Base-by-base conservation (phyloP, 1,140 invertebrate species). In the Hydropsyche tenuis region DNA sequence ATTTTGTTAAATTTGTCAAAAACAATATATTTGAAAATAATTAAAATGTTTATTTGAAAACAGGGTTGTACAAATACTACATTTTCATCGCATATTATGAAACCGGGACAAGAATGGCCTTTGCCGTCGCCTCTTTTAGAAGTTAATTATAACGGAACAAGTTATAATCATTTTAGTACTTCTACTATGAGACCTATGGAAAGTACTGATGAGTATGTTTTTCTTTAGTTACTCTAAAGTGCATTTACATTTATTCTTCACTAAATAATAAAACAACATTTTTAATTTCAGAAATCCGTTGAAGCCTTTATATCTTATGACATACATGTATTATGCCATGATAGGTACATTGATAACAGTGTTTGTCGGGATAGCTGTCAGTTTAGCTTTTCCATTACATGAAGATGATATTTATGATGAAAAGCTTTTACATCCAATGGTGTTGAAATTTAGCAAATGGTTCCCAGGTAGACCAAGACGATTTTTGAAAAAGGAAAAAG, bases 271-370 rank as follows among this genome's bases (percentile, higher is more conserved):
- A n/a, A n/a, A n/a, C n/a, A n/a, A n/a, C n/a, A n/a, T n/a, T n/a
- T n/a, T n/a, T n/a, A n/a, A 78, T 78, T 56, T 85, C 79, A 89
- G 88, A 23, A 86, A 88, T 75, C 80, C 86, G 16, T 60, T 91
- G 7, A 83, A 88, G 18, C 82, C 84, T 14, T 79, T 92, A 7
- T 92, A 91, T 77, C 87, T 88, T 5, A 87, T 92, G 43, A 90
- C 90, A 4, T 93, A 91, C 78, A 93, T 93, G 91, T 93, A 92
- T 79, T 92, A 93, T 79, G 89, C 90, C 22, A 79, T 91, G 2
- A 86, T 92, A 45, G 91, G 91, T 1, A 91, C 90, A 62, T 75
- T 88, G 12, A 86, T 90, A 20, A 91, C 90, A 0, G 83, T 93
- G 0, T 66, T 89, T 2, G 81, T 92, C 25, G 91, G 90, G 0